phyloP scores from a whole-genome alignment of 2,113 vertebrate genomes.

The Arothron firmamentum region DNA sequence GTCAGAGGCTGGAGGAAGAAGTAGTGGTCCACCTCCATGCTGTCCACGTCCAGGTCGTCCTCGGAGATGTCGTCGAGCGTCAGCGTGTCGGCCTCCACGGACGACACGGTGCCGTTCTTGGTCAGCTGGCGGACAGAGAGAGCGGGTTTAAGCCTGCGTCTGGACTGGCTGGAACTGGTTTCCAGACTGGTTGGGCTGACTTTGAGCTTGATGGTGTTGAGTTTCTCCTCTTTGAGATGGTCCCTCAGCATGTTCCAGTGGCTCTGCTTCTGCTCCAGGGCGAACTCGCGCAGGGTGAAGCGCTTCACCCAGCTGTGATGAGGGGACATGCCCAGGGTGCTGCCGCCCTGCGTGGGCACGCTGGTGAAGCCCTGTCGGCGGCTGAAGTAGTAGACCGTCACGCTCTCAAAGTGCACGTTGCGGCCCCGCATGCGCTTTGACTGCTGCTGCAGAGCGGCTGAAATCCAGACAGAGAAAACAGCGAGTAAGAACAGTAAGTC shows the following conservation, averaged over 20 bases:
- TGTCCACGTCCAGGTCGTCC: slow-evolving; percentile 95
- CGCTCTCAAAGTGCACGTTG: slow-evolving; percentile 90
- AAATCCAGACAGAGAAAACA: too few relatives aligned
- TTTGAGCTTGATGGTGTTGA: slow-evolving; percentile 87
- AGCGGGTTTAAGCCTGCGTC: not conserved
- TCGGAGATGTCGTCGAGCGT: slow-evolving; percentile 96
- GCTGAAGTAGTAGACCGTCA: slow-evolving; percentile 93
- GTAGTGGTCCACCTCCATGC: slow-evolving; percentile 96
- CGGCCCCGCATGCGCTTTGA: slow-evolving; percentile 84
- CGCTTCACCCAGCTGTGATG: slow-evolving; percentile 85
- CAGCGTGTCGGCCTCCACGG: slow-evolving; percentile 86
- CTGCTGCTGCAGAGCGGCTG: slow-evolving; percentile 80
- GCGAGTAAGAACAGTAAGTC: too few relatives aligned
- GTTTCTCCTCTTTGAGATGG: slow-evolving; percentile 89
- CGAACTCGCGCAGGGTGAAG: slow-evolving; percentile 89
- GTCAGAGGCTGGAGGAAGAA: slow-evolving; percentile 97
- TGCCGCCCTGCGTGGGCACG: slow-evolving; percentile 92
- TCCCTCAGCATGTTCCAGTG: slow-evolving; percentile 88
- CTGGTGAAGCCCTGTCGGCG: slow-evolving; percentile 91
- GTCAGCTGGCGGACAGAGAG: slow-evolving; percentile 79
- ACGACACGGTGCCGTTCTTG: slow-evolving; percentile 89
- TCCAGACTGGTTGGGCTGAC: slow-evolving; percentile 58
- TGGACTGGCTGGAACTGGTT: not conserved
- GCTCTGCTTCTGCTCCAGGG: slow-evolving; percentile 85
- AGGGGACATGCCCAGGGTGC: slow-evolving; percentile 90